phyloP scores from a whole-genome alignment of 2,888 invertebrate species.

The Piscicola geometra region DNA sequence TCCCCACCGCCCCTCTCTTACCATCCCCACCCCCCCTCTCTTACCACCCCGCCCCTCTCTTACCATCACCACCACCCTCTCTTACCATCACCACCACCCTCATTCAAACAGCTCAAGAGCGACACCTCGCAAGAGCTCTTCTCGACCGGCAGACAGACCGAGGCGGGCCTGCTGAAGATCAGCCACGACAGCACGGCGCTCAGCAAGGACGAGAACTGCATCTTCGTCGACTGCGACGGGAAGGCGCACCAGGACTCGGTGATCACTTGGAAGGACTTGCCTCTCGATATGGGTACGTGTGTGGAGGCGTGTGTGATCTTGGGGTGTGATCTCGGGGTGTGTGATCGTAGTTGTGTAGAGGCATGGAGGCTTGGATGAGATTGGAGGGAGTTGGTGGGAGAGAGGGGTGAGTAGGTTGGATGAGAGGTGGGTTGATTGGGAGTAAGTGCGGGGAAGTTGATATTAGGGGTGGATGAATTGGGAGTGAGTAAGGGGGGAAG shows the following conservation, averaged over 20 bases:
- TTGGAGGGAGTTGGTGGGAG: too few species aligned
- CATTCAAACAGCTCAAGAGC: conserved; percentile 20
- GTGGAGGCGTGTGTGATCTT: too few species aligned
- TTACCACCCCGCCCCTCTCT: neutral
- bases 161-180: conserved; percentile 57
- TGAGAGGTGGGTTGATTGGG: too few species aligned
- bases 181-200: conserved; percentile 63
- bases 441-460: neutral
- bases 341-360: neutral
- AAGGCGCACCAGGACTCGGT: conserved; percentile 68
- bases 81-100: neutral
- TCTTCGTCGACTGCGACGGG: conserved; percentile 74
- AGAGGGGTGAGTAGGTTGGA: too few species aligned
- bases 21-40: too few species aligned
- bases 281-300: conserved; percentile 57
- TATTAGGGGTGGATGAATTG: neutral
- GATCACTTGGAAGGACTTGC: conserved; percentile 73
- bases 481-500: too few species aligned
- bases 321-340: too few species aligned
- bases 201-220: conserved; percentile 79
- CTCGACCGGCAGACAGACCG: conserved; percentile 59
- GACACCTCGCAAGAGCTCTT: conserved; percentile 76
- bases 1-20: too few species aligned
- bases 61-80: neutral
- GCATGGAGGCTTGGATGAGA: neutral